phyloP scores from a whole-genome alignment of 1,140 invertebrate genomes.

The Trachymyrmex cornetzi region DNA sequence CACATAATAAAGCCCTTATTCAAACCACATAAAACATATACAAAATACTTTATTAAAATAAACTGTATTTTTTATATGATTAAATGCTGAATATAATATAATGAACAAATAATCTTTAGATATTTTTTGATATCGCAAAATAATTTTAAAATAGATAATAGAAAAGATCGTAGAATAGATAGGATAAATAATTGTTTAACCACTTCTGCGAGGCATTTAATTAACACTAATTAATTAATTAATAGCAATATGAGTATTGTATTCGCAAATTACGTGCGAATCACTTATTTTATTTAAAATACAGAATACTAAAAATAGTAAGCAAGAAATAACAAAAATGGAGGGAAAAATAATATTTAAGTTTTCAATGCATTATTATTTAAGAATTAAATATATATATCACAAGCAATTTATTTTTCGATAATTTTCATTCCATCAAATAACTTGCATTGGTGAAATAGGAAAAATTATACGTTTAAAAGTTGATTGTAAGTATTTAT shows the following conservation, averaged over 20 bases:
- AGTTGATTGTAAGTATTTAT: constrained; percentile 53
- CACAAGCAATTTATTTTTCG: background rate
- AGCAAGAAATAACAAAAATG: no score
- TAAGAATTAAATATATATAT: background rate
- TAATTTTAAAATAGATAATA: background rate
- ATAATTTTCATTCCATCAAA: constrained; percentile 17
- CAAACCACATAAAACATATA: no score
- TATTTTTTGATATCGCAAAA: no score
- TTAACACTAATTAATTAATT: constrained; percentile 12
- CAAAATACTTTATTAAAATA: no score
- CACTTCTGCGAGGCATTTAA: background rate
- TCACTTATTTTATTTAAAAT: no score
- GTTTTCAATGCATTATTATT: no score
- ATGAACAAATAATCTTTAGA: no score
- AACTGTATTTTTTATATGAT: no score
- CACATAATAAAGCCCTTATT: no score
- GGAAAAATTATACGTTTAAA: constrained; percentile 37
- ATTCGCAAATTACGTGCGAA: background rate
- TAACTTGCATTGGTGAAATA: background rate
- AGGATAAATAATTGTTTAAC: background rate
- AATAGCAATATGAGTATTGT: background rate
- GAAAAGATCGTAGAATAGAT: background rate
- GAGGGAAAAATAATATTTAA: no score
- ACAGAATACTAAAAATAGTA: no score
- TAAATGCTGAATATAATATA: no score